Base-by-base conservation (phyloP, 1,140 invertebrate species). In the Daktulosphaira vitifoliae region DNA sequence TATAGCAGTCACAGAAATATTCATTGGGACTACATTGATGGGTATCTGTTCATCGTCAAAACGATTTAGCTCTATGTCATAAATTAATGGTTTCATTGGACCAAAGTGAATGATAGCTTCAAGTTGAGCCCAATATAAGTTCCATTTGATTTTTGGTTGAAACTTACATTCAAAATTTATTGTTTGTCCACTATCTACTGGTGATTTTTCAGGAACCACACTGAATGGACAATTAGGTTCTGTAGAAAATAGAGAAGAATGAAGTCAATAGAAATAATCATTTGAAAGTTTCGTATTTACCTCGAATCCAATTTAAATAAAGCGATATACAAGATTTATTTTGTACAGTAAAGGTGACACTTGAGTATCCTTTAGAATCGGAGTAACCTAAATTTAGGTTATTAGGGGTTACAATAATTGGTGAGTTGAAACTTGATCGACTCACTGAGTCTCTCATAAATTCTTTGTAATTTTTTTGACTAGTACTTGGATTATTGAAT, bases 231-330 rank as follows among this genome's bases (percentile, higher is more conserved):
- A 18, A 9, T 48, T 53, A 1, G 37, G 7, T 42, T 25, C 53
- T 56, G 22, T 9, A 16, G n/a, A 53, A 15, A 1, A 18, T 11
- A 20, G 3, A 1, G 16, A 11, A 37, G 2, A 1, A 18, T 5
- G 18, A 13, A 53, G 16, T 18, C 33, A 13, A 38, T 33, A 33
- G 29, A 11, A 29, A 39, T 13, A 20, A 7, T 22, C 18, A 54
- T 9, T 3, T 16, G 29, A 37, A 33, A 38, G 37, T 38, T 15
- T 2, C 4, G 16, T n/a, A n/a, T 29, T 48, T 33, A 62, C 42
- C 26, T 4, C 44, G 42, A 18, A 62, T 62, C 56, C 56, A 62
- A 2, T 62, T 48, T 13, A 62, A 4, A 20, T 1, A 48, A 22
- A 62, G 25, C 0, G 1, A 6, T 0, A 11, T 15, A 2, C 29